Percentiles rank a stretch among this genome's conserved stretches.
These are phyloP conservation scores for Pimephales promelas DNA, from an alignment of 2,113 vertebrate genomes.

Conservation along the genomic window DNA sequence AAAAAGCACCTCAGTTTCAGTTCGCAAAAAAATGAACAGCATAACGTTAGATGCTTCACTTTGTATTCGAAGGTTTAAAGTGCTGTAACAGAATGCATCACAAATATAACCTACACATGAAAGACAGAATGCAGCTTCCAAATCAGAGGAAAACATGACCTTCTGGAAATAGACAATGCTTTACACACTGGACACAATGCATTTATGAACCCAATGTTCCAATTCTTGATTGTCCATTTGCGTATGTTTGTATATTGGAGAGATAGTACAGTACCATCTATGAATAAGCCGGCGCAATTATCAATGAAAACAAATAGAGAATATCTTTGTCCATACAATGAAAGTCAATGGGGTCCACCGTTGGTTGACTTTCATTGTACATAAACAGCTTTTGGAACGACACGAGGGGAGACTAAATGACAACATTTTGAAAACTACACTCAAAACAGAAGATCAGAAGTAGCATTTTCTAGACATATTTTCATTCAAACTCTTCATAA, in stretches of 20 bases:
- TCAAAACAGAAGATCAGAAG: background rate
- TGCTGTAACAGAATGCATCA: background rate
- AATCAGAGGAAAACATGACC: background rate
- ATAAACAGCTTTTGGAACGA: background rate
- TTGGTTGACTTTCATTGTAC: background rate
- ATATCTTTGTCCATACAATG: background rate
- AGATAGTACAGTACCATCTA: slow-evolving; percentile 24
- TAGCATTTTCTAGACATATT: background rate
- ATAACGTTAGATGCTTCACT: background rate
- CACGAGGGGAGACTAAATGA: background rate
- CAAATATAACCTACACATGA: background rate
- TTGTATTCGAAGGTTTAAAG: background rate
- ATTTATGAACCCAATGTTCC: background rate
- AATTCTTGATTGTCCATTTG: background rate
- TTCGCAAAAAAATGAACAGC: background rate
- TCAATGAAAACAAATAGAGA: background rate
- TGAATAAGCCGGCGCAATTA: slow-evolving; percentile 44
- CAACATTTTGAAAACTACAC: slow-evolving; percentile 2
- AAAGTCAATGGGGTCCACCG: background rate
- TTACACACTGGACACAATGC: background rate
- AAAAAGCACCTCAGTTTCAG: background rate
- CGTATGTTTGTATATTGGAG: slow-evolving; percentile 6
- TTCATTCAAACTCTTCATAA: slow-evolving; percentile 4
- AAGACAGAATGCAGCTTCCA: background rate
- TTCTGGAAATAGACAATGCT: slow-evolving; percentile 11